Base-by-base conservation (phyloP, 2,888 invertebrate genomes). In the Automeris io region DNA sequence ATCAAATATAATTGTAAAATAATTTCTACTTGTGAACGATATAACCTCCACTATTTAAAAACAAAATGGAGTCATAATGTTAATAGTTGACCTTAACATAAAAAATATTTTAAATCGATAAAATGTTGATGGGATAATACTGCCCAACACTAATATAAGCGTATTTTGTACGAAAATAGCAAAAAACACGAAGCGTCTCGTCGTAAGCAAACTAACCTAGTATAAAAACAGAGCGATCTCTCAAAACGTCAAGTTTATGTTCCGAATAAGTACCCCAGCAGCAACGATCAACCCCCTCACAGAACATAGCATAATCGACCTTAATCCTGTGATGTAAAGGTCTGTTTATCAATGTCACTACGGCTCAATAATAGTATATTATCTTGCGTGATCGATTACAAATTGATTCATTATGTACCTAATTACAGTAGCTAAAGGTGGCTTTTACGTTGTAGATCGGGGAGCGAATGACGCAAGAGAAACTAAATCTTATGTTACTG, bases 331-430 rank as follows among this genome's bases (percentile, higher is more conserved):
- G 40, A 33, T 12, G 29, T 47, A 57, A 47, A 43, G 49, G 56
- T 57, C 45, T 43, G 57, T 61, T 57, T 63, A 66, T 61, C 51
- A 59, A 52, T 46, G 40, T 41, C 45, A 37, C 34, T 33, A 21
- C 35, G 29, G 35, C 26, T 37, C 40, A 35, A 36, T 40, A 33
- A 37, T 36, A 42, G 41, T 46, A n/a, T n/a, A 52, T 49, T 51
- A 56, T 49, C 43, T 50, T 54, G 55, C 50, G 45, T 67, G 64
- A 74, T 74, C 66, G 67, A 67, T 69, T 59, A 60, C 69, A 70
- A 73, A 69, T 71, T 65, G 63, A 69, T 72, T 67, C 58, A 73
- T 70, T 69, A 64, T 66, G 58, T 60, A 64, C 65, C 64, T 71
- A 78, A 77, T 75, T 70, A 67, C 70, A 49, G 55, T 46, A 49